A percentile compares a stretch with the other conserved stretches of the same genome.
phyloP scores from a whole-genome alignment of 2,888 invertebrate genomes.

The Hyppa rectilinea region DNA sequence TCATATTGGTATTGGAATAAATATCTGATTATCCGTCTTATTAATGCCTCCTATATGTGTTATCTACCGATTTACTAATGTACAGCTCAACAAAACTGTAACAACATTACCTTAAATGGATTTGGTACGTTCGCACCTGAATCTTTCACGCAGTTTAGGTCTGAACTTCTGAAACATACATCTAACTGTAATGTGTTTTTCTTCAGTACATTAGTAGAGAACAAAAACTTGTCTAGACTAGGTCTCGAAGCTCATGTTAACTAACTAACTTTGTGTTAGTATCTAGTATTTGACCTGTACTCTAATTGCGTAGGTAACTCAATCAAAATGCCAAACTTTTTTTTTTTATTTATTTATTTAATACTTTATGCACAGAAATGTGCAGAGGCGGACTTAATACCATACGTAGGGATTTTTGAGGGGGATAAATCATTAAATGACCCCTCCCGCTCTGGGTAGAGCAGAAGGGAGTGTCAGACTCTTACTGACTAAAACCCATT shows the following conservation, averaged over 20 bases:
- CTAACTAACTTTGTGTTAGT: neutral
- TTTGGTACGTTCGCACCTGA: neutral
- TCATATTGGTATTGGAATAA: neutral
- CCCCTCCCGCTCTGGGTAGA: too few relatives aligned
- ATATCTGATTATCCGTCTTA: neutral
- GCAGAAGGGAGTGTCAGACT: too few relatives aligned
- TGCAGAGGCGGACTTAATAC: too few relatives aligned
- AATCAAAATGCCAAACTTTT: neutral
- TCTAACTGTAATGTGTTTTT: slow-evolving; percentile 14
- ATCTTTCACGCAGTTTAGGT: neutral
- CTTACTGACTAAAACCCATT: too few relatives aligned
- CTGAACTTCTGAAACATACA: slow-evolving; percentile 19
- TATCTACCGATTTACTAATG: neutral
- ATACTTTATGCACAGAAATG: too few relatives aligned
- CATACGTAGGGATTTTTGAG: too few relatives aligned
- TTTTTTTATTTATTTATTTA: too few relatives aligned
- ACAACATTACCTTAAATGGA: neutral
- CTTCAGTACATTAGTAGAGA: slow-evolving; percentile 22
- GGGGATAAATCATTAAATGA: too few relatives aligned
- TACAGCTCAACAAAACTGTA: too few relatives aligned
- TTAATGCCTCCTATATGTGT: neutral
- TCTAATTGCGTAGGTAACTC: too few relatives aligned
- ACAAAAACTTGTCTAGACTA: slow-evolving; percentile 60
- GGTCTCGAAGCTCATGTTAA: neutral
- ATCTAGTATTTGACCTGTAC: neutral